Conservation (phyloP, 2,888 invertebrate genomes). For the Catonia carolina region DNA sequence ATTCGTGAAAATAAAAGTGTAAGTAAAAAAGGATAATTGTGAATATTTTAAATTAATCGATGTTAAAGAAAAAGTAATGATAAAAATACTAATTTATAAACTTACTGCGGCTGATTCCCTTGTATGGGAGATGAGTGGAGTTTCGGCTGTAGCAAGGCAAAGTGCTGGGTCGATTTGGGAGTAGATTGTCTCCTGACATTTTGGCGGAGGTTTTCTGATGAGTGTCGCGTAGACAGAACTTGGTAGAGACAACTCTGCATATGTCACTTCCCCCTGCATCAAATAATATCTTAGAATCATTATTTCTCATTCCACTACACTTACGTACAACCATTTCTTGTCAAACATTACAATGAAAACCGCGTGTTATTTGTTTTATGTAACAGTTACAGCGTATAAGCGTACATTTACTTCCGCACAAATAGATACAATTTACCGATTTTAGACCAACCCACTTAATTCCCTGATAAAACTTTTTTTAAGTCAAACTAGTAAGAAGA, state of each 20-base stretch:
- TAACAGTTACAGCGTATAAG: too few species aligned
- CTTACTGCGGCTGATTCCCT: constrained; percentile 22
- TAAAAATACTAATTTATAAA: too few species aligned
- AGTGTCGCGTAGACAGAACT: constrained; percentile 41
- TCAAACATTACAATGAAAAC: not conserved
- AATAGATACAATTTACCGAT: too few species aligned
- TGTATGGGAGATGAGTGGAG: constrained; percentile 30
- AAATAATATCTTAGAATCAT: not conserved
- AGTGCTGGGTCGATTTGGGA: constrained; percentile 47
- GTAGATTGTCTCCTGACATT: constrained; percentile 41
- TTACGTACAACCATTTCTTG: constrained; percentile 1
- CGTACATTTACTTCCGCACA: too few species aligned
- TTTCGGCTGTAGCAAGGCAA: constrained; percentile 25
- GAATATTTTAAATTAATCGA: too few species aligned
- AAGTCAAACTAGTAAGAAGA: too few species aligned
- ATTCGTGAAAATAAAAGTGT: too few species aligned
- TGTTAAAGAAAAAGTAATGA: too few species aligned
- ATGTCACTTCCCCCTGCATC: constrained; percentile 47
- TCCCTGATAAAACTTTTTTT: too few species aligned
- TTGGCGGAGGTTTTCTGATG: constrained; percentile 32
- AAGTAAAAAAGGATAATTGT: too few species aligned
- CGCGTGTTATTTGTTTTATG: not conserved
- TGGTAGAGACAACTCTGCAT: constrained; percentile 49
- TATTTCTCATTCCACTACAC: not conserved
- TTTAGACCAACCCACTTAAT: too few species aligned